Percentiles rank a stretch among this genome's conserved stretches.
Evolutionary conservation across 2,113 vertebrate species (phyloP).

Genomic region (Enhydra lutris): DNA sequence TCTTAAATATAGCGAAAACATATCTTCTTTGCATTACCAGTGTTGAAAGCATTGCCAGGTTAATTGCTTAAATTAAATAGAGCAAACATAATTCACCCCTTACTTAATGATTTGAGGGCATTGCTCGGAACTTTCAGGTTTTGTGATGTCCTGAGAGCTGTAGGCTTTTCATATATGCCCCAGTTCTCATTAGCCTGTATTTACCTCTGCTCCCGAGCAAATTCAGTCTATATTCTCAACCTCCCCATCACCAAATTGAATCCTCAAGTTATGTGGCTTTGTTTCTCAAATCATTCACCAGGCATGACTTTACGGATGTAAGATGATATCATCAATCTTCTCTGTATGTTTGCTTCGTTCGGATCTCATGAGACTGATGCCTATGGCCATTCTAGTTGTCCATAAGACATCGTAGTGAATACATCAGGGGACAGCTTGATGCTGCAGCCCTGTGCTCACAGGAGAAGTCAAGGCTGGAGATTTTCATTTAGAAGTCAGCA

Average conservation of each 20-base stretch:
- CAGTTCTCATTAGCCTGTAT: neutral
- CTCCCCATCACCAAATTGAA: neutral
- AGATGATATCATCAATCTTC: neutral
- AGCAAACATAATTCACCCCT: neutral
- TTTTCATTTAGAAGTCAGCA: neutral
- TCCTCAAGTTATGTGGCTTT: neutral
- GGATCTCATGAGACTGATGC: neutral
- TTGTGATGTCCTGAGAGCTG: neutral
- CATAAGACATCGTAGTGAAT: neutral
- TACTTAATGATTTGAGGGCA: neutral
- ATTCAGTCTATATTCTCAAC: accelerated
- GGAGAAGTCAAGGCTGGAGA: neutral
- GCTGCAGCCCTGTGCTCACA: neutral
- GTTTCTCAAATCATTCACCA: too few relatives aligned
- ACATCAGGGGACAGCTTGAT: accelerated
- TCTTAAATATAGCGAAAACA: neutral
- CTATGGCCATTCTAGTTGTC: neutral
- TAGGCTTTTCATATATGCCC: neutral
- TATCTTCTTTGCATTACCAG: neutral
- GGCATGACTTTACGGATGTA: accelerated
- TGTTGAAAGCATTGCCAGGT: neutral
- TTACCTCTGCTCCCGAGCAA: neutral
- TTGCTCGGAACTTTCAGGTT: neutral
- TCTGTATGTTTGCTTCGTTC: neutral
- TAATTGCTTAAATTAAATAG: neutral